These are phyloP conservation scores for Peribatodes rhomboidaria DNA, from an alignment of 2,888 invertebrate species.

Conservation along the genomic window DNA sequence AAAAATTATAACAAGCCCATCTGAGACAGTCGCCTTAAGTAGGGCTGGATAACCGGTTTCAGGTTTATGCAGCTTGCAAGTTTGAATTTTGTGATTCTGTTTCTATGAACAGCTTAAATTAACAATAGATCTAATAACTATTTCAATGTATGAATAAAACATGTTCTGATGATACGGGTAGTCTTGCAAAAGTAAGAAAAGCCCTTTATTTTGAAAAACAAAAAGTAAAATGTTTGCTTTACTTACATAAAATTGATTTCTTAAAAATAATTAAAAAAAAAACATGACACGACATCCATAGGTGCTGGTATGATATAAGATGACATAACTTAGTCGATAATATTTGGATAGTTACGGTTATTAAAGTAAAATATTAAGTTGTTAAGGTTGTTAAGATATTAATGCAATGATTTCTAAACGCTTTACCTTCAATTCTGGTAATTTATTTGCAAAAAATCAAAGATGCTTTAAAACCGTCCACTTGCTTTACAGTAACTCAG, in stretches of 20 bases:
- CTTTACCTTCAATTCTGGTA: background rate
- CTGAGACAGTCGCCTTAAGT: slow-evolving; percentile 34
- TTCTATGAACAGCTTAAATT: background rate
- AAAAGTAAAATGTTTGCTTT: background rate
- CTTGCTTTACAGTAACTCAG: background rate
- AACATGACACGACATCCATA: background rate
- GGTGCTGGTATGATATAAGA: background rate
- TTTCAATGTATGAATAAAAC: background rate
- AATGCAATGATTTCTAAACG: no score
- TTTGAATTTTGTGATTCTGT: background rate
- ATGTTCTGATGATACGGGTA: background rate
- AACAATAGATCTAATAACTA: background rate
- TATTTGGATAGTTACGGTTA: no score
- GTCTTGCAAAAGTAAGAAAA: background rate
- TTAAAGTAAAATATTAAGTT: no score
- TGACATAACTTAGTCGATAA: background rate
- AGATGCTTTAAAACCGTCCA: background rate
- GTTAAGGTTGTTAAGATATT: no score
- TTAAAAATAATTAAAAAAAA: no score
- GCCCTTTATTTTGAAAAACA: background rate
- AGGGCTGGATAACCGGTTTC: slow-evolving; percentile 28
- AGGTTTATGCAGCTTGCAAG: slow-evolving; percentile 1
- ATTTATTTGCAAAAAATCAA: slow-evolving; percentile 5
- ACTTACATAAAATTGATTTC: no score
- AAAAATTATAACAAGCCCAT: slow-evolving; percentile 73